Conservation (phyloP, 1,140 invertebrate genomes). For the Tyrophagus putrescentiae region DNA sequence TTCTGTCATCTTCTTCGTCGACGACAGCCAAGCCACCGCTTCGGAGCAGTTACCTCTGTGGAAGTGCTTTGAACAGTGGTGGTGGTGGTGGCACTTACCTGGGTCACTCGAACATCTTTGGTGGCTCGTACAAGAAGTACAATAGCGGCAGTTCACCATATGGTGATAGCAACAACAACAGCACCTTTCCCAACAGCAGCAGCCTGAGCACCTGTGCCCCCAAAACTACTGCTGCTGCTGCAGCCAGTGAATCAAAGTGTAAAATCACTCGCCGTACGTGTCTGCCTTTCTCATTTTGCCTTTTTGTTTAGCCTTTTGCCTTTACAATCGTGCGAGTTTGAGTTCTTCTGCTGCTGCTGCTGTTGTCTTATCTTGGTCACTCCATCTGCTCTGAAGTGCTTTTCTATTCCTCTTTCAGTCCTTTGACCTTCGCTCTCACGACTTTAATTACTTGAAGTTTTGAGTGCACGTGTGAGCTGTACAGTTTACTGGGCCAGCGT, state of each 20-base stretch:
- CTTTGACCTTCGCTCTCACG: too few species aligned
- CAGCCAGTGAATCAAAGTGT: conserved; percentile 30
- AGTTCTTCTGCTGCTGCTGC: neutral
- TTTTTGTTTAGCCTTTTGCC: too few species aligned
- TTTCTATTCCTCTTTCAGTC: too few species aligned
- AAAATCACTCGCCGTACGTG: conserved; percentile 4
- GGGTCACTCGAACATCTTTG: too few species aligned
- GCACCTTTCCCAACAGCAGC: neutral
- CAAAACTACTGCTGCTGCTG: neutral
- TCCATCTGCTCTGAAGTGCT: neutral
- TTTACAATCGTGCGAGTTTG: too few species aligned
- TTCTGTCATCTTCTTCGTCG: neutral
- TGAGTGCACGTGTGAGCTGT: too few species aligned
- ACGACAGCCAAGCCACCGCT: neutral
- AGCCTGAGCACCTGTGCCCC: neutral
- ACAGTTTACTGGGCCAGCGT: too few species aligned
- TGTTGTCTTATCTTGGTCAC: neutral
- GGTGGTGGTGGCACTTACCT: too few species aligned
- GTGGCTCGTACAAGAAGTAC: neutral
- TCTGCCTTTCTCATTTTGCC: too few species aligned
- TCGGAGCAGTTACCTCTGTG: neutral
- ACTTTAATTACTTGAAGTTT: too few species aligned
- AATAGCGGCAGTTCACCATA: neutral
- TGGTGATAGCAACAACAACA: neutral
- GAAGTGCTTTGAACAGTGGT: too few species aligned